A percentile compares a stretch with the other conserved stretches of the same genome.
These are phyloP conservation scores for Henicopernis longicauda DNA, from an alignment of 2,113 vertebrate species.

Conservation along the genomic window DNA sequence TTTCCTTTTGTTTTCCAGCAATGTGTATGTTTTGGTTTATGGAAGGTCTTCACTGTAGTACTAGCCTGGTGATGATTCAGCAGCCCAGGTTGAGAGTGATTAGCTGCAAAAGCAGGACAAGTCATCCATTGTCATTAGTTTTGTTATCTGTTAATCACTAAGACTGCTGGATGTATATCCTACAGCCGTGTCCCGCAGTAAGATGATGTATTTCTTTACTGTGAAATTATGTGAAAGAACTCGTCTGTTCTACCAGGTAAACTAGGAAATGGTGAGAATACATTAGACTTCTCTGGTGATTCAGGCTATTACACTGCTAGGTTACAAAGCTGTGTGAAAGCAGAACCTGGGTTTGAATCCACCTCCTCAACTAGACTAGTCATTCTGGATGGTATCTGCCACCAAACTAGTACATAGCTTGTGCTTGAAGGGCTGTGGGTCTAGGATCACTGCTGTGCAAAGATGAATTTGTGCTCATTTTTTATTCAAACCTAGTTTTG, in stretches of 20 bases:
- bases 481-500: neutral
- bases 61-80: neutral
- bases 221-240: neutral
- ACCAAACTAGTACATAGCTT: rapidly evolving
- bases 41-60: neutral
- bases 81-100: neutral
- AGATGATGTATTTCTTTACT: neutral
- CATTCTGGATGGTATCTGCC: neutral
- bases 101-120: neutral
- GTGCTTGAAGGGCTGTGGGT: neutral
- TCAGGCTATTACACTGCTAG: neutral
- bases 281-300: neutral
- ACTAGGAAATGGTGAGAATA: neutral
- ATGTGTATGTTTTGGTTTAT: neutral
- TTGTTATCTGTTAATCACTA: neutral
- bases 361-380: neutral
- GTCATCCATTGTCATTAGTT: neutral
- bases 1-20: neutral
- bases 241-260: neutral
- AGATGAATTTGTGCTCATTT: neutral
- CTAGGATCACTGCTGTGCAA: neutral
- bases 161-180: neutral
- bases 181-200: neutral
- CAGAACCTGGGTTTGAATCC: neutral
- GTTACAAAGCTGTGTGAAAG: neutral